A percentile compares a stretch with the other conserved stretches of the same genome.
Evolutionary conservation across 2,888 invertebrate genomes (phyloP).

Genomic region (Serripes groenlandicus): DNA sequence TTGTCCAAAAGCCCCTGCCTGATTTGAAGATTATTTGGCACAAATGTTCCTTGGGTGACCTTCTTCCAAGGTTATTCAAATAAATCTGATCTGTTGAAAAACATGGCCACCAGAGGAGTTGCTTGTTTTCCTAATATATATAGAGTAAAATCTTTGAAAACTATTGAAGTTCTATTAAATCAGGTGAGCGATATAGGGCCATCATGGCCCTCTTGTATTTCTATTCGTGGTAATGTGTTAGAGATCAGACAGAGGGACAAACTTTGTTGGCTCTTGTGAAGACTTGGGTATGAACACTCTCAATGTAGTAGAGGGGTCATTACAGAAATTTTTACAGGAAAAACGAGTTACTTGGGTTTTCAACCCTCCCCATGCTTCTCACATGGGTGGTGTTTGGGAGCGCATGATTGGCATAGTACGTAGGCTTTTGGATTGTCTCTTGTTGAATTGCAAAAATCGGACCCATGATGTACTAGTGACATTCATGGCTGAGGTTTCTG

Average conservation of each 20-base stretch:
- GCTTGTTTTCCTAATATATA: no score
- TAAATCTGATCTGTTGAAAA: no score
- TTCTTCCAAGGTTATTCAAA: no score
- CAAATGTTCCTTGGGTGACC: no score
- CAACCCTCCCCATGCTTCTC: constrained; percentile 63
- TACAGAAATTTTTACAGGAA: constrained; percentile 15
- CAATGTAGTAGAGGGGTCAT: constrained; percentile 40
- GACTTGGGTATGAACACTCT: constrained; percentile 40
- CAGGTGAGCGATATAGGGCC: no score
- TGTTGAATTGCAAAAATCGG: background rate
- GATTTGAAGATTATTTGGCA: no score
- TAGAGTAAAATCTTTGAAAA: no score
- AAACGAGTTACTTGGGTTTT: constrained; percentile 37
- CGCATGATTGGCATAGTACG: constrained; percentile 48
- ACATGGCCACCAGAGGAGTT: no score
- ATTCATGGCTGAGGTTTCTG: constrained; percentile 42
- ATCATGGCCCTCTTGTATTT: no score
- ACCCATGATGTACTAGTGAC: constrained; percentile 32
- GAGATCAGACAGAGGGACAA: constrained; percentile 56
- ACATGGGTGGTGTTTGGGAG: constrained; percentile 65
- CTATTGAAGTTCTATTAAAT: no score
- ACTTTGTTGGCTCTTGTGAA: constrained; percentile 48
- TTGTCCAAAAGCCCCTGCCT: no score
- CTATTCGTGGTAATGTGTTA: constrained; percentile 41
- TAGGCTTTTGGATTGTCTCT: constrained; percentile 50